Evolutionary conservation across 2,113 vertebrate genomes (phyloP).

Genomic region (Platysteira castanea): DNA sequence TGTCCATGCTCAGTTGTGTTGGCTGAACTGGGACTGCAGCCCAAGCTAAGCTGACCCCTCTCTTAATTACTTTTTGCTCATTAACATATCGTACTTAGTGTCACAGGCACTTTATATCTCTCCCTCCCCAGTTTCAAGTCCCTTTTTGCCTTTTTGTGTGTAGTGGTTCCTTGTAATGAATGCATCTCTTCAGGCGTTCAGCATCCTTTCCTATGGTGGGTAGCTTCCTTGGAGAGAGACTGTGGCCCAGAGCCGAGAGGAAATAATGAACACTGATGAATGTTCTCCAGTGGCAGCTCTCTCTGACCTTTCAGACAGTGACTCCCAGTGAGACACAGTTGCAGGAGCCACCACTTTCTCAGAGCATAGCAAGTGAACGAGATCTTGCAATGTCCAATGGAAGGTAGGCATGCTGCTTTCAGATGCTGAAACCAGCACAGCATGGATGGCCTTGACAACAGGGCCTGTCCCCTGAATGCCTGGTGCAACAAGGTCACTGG

Average conservation of each 20-base stretch:
- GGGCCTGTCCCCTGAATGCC: too few relatives aligned
- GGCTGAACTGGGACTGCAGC: background rate
- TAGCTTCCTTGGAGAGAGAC: background rate
- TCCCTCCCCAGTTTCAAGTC: background rate
- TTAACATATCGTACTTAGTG: rapidly evolving
- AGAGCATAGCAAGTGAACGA: background rate
- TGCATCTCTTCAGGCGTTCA: background rate
- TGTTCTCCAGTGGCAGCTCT: background rate
- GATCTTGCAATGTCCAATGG: background rate
- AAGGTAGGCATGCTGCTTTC: background rate
- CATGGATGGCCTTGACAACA: background rate
- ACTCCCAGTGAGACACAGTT: background rate
- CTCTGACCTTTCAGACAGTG: background rate
- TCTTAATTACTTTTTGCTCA: background rate
- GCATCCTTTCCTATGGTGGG: background rate
- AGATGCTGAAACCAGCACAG: background rate
- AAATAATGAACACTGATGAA: background rate
- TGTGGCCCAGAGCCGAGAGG: background rate
- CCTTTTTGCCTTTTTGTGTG: background rate
- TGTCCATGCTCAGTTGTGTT: rapidly evolving
- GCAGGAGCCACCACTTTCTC: background rate
- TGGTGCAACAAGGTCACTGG: background rate
- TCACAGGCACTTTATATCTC: background rate
- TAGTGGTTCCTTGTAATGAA: background rate
- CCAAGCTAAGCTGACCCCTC: background rate